Conservation (phyloP, 2,797 vertebrate species). For the Scyliorhinus canicula region DNA sequence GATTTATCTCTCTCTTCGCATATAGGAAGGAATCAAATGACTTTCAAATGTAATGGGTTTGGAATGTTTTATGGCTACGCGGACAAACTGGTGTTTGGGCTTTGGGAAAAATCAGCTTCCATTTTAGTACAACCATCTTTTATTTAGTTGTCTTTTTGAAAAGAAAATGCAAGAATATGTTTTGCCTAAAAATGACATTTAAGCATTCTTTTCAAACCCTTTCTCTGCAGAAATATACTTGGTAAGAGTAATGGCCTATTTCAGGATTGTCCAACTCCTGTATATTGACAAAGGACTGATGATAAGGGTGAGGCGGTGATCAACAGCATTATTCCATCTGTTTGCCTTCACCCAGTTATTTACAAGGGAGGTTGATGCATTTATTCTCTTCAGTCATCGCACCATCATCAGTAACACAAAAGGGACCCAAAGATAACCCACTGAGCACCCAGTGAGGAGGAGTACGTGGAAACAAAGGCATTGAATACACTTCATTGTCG, state of each 20-base stretch:
- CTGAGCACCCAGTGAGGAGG: not conserved
- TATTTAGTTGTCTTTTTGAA: not conserved
- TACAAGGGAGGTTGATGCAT: not conserved
- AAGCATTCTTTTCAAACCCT: not conserved
- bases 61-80: no score
- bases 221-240: not conserved
- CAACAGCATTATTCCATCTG: not conserved
- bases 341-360: not conserved
- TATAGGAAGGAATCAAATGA: not conserved
- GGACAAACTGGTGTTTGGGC: not conserved
- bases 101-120: not conserved
- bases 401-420: not conserved
- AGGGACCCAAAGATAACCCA: not conserved
- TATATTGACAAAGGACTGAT: not conserved
- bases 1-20: not conserved
- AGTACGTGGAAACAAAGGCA: not conserved
- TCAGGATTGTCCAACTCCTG: not conserved
- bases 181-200: not conserved
- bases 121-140: not conserved
- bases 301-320: not conserved
- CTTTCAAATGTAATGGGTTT: not conserved
- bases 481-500: not conserved
- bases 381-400: not conserved
- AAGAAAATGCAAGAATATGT: not conserved
- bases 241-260: not conserved